phyloP scores from a whole-genome alignment of 2,888 invertebrate species.

The Mesorhabditis spiculigera region DNA sequence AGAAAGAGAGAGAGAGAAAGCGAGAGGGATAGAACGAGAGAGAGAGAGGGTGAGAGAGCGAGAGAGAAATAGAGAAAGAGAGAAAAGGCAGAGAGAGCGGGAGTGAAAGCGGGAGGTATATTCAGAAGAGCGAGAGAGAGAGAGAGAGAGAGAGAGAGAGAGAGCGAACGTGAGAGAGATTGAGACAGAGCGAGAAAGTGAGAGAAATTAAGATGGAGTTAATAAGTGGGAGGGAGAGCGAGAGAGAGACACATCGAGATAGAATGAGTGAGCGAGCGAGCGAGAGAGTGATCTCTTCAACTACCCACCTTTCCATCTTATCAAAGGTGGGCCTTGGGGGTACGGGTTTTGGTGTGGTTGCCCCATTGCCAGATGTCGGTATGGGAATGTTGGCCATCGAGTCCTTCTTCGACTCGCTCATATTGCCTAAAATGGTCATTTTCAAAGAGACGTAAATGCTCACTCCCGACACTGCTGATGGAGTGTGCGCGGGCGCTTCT shows the following conservation, averaged over 20 bases:
- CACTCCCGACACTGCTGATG: constrained; percentile 30
- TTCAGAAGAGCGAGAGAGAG: background rate
- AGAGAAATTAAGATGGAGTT: background rate
- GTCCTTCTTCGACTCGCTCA: constrained; percentile 18
- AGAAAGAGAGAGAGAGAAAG: no score
- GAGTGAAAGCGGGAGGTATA: no score
- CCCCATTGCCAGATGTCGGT: background rate
- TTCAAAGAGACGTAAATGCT: constrained; percentile 11
- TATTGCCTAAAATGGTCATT: constrained; percentile 9
- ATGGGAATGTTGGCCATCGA: constrained; percentile 10
- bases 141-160: constrained; percentile 6
- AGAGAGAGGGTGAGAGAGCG: background rate
- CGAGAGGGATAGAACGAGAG: no score
- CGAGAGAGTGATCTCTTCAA: constrained; percentile 10
- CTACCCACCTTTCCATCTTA: constrained; percentile 31
- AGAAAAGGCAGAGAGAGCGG: background rate
- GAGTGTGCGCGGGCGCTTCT: constrained; percentile 29
- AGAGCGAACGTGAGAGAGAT: constrained; percentile 11
- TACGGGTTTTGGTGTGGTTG: constrained; percentile 12
- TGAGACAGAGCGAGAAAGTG: background rate
- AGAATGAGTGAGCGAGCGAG: background rate
- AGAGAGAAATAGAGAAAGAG: constrained; percentile 7
- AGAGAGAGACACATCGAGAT: background rate
- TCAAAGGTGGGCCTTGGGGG: constrained; percentile 37
- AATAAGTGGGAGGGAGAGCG: background rate